These are phyloP conservation scores for Sogatella furcifera DNA, from an alignment of 1,140 invertebrate species.

Conservation along the genomic window DNA sequence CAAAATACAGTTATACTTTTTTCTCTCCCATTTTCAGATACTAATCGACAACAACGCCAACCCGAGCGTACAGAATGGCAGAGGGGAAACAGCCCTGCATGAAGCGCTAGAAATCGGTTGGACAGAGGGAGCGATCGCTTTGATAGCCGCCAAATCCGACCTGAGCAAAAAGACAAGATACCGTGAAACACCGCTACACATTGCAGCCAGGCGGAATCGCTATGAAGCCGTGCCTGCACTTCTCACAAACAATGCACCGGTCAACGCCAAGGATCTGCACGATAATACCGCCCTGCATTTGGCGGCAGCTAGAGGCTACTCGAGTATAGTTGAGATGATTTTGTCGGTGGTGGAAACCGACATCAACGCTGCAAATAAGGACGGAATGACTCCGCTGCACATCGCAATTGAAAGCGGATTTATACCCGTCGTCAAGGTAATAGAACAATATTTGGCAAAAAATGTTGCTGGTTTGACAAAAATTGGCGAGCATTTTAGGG, in stretches of 20 bases:
- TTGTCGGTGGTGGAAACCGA: slow-evolving; percentile 27
- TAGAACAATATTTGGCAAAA: not conserved
- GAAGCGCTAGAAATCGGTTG: slow-evolving; percentile 36
- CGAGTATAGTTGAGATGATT: slow-evolving; percentile 29
- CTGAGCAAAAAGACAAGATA: slow-evolving; percentile 30
- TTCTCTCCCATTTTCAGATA: slow-evolving; percentile 15
- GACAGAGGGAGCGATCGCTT: slow-evolving; percentile 28
- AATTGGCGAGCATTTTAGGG: too few species aligned
- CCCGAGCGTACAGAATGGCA: slow-evolving; percentile 32
- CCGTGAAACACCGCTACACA: slow-evolving; percentile 33
- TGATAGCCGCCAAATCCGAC: slow-evolving; percentile 30
- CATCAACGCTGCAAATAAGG: slow-evolving; percentile 31
- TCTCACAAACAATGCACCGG: slow-evolving; percentile 30
- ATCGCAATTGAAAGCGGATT: slow-evolving; percentile 36
- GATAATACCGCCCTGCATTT: slow-evolving; percentile 35
- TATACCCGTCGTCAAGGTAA: slow-evolving; percentile 28
- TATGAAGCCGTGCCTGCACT: slow-evolving; percentile 28
- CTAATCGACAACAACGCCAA: slow-evolving; percentile 38
- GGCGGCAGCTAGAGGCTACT: slow-evolving; percentile 33
- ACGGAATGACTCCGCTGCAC: slow-evolving; percentile 33
- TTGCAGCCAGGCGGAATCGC: slow-evolving; percentile 35
- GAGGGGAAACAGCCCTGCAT: slow-evolving; percentile 37
- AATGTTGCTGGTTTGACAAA: too few species aligned
- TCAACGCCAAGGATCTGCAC: slow-evolving; percentile 32
- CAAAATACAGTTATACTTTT: too few species aligned